phyloP scores from a whole-genome alignment of 1,140 invertebrate genomes.

The Polypedilum pembai region DNA sequence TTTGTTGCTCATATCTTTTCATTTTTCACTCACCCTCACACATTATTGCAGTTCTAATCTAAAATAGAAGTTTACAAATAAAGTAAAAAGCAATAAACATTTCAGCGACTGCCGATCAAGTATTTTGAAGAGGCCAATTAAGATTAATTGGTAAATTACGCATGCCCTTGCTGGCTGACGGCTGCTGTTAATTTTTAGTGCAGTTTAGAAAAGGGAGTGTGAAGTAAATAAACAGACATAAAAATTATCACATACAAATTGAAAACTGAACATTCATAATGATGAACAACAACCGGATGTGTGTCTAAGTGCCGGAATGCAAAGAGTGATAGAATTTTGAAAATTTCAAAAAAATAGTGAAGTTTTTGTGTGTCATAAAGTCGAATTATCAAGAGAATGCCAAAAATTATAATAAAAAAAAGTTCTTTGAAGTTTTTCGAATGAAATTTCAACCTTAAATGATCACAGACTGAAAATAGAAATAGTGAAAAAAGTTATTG shows the following conservation, averaged over 20 bases:
- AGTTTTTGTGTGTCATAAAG: neutral
- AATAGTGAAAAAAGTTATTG: neutral
- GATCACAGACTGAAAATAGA: neutral
- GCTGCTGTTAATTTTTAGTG: neutral
- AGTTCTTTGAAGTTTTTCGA: too few species aligned
- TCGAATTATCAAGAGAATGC: neutral
- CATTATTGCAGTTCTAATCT: neutral
- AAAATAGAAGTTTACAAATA: neutral
- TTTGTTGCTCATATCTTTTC: neutral
- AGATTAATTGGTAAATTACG: slow-evolving; percentile 18
- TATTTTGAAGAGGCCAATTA: slow-evolving; percentile 1
- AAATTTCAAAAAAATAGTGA: neutral
- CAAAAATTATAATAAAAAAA: neutral
- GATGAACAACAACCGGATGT: too few species aligned
- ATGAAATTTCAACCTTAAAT: too few species aligned
- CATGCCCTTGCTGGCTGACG: neutral
- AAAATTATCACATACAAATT: slow-evolving; percentile 1
- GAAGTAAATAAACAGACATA: slow-evolving; percentile 13
- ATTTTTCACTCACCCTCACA: neutral
- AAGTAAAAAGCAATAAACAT: neutral
- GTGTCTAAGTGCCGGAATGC: too few species aligned
- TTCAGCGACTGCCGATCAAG: neutral
- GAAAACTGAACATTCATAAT: neutral
- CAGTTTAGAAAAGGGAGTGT: slow-evolving; percentile 1
- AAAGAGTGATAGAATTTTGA: neutral